Evolutionary conservation across 2,797 vertebrate species (phyloP).

Genomic region (Trichosurus vulpecula): DNA sequence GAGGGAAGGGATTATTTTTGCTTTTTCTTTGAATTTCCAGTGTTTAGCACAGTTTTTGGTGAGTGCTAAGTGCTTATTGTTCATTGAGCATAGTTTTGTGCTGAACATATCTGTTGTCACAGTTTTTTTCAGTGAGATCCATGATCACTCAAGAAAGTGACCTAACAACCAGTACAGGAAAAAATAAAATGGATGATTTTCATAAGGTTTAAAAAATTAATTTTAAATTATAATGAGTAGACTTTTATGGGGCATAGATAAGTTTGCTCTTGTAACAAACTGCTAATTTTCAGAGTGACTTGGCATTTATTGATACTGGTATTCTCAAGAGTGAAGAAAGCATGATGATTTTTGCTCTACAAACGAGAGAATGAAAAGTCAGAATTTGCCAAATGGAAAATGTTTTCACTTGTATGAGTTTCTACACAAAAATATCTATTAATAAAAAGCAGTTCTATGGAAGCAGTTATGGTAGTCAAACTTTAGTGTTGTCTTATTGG

Average conservation of each 20-base stretch:
- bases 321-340: not conserved
- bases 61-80: not conserved
- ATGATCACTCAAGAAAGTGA: not conserved
- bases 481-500: not conserved
- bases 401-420: not conserved
- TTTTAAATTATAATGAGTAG: not conserved
- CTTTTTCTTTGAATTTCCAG: not conserved
- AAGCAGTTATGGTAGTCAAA: not conserved
- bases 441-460: not conserved
- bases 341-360: not conserved
- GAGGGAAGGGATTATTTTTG: not conserved
- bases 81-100: not conserved
- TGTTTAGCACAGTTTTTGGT: not conserved
- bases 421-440: not conserved
- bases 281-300: not conserved
- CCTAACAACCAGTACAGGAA: not conserved
- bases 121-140: not conserved
- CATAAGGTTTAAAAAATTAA: not conserved
- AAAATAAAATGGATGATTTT: not conserved
- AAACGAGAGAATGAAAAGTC: not conserved
- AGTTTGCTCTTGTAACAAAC: not conserved
- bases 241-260: not conserved
- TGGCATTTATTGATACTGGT: not conserved
- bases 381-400: not conserved
- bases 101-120: not conserved